Evolutionary conservation across 2,888 invertebrate species (phyloP).

Genomic region (Myopa tessellatipennis): DNA sequence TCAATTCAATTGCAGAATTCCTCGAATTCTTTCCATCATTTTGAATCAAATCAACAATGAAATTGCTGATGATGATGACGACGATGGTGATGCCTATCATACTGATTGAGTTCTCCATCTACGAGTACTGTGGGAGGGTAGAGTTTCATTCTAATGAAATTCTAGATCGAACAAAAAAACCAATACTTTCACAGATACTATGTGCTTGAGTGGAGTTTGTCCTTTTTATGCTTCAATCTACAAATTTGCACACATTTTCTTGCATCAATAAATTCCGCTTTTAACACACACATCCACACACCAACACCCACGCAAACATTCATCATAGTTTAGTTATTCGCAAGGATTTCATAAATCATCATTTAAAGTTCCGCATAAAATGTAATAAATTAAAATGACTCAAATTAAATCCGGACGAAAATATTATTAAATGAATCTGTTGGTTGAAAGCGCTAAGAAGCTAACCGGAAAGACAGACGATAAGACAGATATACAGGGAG

Average conservation of each 20-base stretch:
- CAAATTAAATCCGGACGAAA: constrained; percentile 6
- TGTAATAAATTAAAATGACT: constrained; percentile 26
- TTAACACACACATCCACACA: not conserved
- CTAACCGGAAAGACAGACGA: not conserved
- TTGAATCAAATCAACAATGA: too few relatives aligned
- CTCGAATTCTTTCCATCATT: too few relatives aligned
- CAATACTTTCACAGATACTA: not conserved
- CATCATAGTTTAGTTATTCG: constrained; percentile 5
- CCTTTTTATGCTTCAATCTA: constrained; percentile 7
- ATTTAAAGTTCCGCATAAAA: constrained; percentile 21
- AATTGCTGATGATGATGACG: too few relatives aligned
- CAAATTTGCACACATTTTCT: constrained; percentile 4
- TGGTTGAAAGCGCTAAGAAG: not conserved
- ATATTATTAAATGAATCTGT: not conserved
- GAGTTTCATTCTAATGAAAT: not conserved
- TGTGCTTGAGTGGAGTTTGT: not conserved
- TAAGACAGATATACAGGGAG: too few relatives aligned
- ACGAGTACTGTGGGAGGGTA: not conserved
- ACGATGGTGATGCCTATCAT: too few relatives aligned
- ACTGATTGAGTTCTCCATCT: too few relatives aligned
- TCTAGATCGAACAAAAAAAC: not conserved
- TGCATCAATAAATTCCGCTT: not conserved
- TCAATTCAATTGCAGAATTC: too few relatives aligned
- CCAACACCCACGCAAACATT: not conserved
- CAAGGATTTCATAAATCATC: constrained; percentile 25